A percentile compares a stretch with the other conserved stretches of the same genome.
Conservation (phyloP, 2,113 vertebrate species). For the Petromus typicus region DNA sequence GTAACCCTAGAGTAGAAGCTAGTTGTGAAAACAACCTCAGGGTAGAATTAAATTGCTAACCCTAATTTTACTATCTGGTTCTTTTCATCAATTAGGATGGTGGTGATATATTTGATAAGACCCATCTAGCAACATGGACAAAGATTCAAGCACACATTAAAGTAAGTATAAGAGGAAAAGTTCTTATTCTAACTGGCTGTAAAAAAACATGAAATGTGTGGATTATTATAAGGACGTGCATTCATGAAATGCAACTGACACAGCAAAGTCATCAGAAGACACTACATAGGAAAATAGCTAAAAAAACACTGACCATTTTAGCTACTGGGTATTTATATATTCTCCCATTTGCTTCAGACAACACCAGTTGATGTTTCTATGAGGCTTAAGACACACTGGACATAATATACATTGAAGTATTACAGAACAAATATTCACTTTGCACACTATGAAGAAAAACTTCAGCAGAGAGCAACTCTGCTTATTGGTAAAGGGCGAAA, state of each 20-base stretch:
- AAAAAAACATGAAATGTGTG: conserved; percentile 47
- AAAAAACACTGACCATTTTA: conserved; percentile 62
- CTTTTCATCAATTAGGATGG: conserved; percentile 50
- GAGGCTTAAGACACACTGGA: conserved; percentile 65
- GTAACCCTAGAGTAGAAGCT: conserved; percentile 56
- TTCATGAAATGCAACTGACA: conserved; percentile 64
- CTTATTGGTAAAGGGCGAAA: conserved; percentile 49
- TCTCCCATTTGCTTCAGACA: conserved; percentile 66
- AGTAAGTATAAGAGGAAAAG: conserved; percentile 53
- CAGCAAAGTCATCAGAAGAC: conserved; percentile 61
- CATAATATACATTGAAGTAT: conserved; percentile 48
- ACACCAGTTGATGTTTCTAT: conserved; percentile 59
- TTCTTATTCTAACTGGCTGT: conserved; percentile 59
- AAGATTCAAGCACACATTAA: conserved; percentile 63
- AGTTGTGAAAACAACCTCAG: conserved; percentile 13
- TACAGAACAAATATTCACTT: conserved; percentile 71
- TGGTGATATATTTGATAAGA: conserved; percentile 65
- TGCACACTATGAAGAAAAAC: conserved; percentile 71
- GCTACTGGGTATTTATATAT: conserved; percentile 70
- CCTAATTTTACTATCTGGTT: conserved; percentile 38
- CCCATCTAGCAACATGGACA: conserved; percentile 17
- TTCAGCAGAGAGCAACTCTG: conserved; percentile 57
- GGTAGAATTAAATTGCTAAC: conserved; percentile 42
- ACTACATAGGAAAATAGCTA: conserved; percentile 66
- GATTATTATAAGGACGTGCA: conserved; percentile 48